Evolutionary conservation across 2,113 vertebrate species (phyloP), one percentile per base, ranked within the genome.

Genomic region (Mormyrus lacerda): DNA sequence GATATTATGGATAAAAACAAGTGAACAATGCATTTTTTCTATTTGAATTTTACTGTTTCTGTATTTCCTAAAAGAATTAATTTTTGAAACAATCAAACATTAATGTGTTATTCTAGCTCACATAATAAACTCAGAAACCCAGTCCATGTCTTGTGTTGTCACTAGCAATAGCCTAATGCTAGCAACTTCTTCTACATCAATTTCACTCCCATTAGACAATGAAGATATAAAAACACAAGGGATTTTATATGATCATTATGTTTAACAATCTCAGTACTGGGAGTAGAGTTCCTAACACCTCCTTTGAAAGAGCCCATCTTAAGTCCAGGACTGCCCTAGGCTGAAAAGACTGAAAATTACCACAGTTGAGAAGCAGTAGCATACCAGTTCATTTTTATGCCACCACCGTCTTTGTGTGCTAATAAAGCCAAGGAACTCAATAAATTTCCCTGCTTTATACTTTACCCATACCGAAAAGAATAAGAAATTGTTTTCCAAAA

Each of bases 281-380:
- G 35, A 87, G 89, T 51, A 61, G 45, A 86, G n/a, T 39, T 73
- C 55, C 65, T 17, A 9, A 58, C 31, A 65, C 35, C 21, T 24
- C 15, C 50, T 55, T 51, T 21, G 85, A 76, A 65, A 39, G 58
- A 39, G 53, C 19, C 44, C 76, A 47, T 65, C 89, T 89, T 27
- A 89, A 47, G 55, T 61, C 51, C 47, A 44, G 65, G 61, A 76
- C 45, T 44, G 83, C 89, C 89, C 86, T 61, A 51, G 55, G 82
- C 42, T 42, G 55, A 73, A 19, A 84, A 87, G 13, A 21, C 31
- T n/a, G 84, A 87, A 86, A 73, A 53, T 79, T 51, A 76, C 47
- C 55, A 83, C 53, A 8, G 27, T 45, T 21, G 24, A 53, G 47
- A 35, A 51, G 45, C 61, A 69, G 47, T 50, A 51, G 89, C 85